phyloP scores from a whole-genome alignment of 2,888 invertebrate genomes.

The Erebia epiphron region DNA sequence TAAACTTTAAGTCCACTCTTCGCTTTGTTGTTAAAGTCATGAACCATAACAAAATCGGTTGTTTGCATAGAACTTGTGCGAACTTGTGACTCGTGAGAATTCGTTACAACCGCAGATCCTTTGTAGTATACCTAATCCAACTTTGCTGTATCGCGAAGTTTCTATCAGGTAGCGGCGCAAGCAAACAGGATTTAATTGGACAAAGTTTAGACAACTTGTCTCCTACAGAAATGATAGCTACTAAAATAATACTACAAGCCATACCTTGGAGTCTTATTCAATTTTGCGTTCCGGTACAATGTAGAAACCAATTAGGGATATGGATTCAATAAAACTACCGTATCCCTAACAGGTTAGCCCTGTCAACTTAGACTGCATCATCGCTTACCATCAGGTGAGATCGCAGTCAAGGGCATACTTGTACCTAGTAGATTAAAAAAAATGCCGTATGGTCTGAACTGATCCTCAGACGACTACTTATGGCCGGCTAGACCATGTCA shows the following conservation, averaged over 20 bases:
- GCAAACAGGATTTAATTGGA: background rate
- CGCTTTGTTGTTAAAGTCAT: background rate
- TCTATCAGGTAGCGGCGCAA: conserved; percentile 5
- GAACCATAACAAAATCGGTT: background rate
- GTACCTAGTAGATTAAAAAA: no score
- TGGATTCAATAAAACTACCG: no score
- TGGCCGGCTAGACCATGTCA: no score
- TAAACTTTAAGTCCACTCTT: no score
- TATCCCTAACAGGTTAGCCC: no score
- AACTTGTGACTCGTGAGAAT: background rate
- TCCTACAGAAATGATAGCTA: background rate
- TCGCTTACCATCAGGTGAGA: no score
- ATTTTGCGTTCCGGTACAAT: no score
- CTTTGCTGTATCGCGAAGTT: conserved; percentile 6
- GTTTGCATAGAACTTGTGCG: background rate
- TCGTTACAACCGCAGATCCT: background rate
- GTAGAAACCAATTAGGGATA: no score
- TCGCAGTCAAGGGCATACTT: no score
- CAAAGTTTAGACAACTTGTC: conserved; percentile 12
- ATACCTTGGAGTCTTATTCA: background rate
- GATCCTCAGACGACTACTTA: no score
- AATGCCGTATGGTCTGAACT: no score
- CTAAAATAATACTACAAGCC: background rate
- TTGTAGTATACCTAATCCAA: background rate
- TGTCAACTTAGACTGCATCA: no score